Percentiles rank a stretch among this genome's conserved stretches.
Conservation (phyloP, 1,140 invertebrate species). For the Episyrphus balteatus region DNA sequence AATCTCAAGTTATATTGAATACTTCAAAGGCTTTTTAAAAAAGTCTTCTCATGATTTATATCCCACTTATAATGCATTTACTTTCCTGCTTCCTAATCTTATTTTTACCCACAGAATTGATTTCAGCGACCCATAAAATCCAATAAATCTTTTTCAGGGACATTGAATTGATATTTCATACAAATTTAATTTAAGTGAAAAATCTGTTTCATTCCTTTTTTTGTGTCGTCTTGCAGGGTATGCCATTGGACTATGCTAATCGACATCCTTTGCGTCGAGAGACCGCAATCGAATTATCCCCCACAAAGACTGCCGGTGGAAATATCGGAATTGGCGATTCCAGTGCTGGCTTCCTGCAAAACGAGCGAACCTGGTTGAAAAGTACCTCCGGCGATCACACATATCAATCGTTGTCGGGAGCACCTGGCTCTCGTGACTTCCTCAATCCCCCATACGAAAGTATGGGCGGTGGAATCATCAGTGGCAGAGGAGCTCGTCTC, state of each 20-base stretch:
- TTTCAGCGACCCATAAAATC: too few species aligned
- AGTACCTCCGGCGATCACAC: conserved; percentile 32
- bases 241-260: conserved; percentile 27
- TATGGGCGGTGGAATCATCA: conserved; percentile 6
- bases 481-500: conserved; percentile 7
- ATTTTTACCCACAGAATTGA: too few species aligned
- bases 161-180: too few species aligned
- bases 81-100: too few species aligned
- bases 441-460: conserved; percentile 29
- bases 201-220: too few species aligned
- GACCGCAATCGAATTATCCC: conserved; percentile 34
- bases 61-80: too few species aligned
- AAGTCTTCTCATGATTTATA: too few species aligned
- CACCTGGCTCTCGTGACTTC: conserved; percentile 31
- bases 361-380: conserved; percentile 30
- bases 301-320: conserved; percentile 28
- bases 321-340: conserved; percentile 17
- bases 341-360: conserved; percentile 23
- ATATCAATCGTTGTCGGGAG: conserved; percentile 22
- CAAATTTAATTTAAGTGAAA: too few species aligned
- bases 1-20: too few species aligned
- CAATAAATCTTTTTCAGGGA: too few species aligned
- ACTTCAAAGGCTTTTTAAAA: too few species aligned
- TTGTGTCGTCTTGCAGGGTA: too few species aligned
- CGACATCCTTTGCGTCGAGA: conserved; percentile 32